Base-by-base conservation (phyloP, 1,140 invertebrate species). In the Lepidostoma basale region DNA sequence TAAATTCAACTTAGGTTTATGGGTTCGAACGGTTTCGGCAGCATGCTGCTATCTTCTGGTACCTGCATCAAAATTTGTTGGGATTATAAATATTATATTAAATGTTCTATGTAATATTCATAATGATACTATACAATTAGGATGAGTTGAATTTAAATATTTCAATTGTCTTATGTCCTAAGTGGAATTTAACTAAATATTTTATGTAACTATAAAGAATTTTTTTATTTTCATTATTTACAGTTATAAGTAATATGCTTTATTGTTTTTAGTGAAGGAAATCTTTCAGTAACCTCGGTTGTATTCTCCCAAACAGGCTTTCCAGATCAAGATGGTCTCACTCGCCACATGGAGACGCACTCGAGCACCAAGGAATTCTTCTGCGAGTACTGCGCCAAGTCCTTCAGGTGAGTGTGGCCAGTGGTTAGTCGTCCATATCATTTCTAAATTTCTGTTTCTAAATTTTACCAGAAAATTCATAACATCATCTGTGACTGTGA, bases 381-480 rank as follows among this genome's bases (percentile, higher is more conserved):
- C 49, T 69, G 68, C 28, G 68, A 69, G 36, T 28, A 63, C 23
- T 69, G 68, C 40, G 68, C 62, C 18, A 69, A 69, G 33, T 44
- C 56, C 28, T 69, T 69, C 42, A 65, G 26, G 68, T 69, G 18
- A 44, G 56, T 44, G n/a, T n/a, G n/a, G n/a, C n/a, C n/a, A 6
- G 6, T n/a, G 6, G 33, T n/a, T n/a, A 8, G 6, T 36, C 33
- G 6, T n/a, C 6, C 6, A 8, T 36, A n/a, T 36, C 33, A 8
- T 36, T n/a, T n/a, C n/a, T n/a, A n/a, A n/a, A n/a, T n/a, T n/a
- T n/a, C n/a, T n/a, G n/a, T n/a, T n/a, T n/a, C n/a, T n/a, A n/a
- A n/a, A n/a, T n/a, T n/a, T n/a, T n/a, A 36, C n/a, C n/a, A n/a
- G n/a, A n/a, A n/a, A n/a, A n/a, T n/a, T 20, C 22, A 54, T 0